phyloP scores from a whole-genome alignment of 2,113 vertebrate genomes.

The Microcebus lehilahytsara region DNA sequence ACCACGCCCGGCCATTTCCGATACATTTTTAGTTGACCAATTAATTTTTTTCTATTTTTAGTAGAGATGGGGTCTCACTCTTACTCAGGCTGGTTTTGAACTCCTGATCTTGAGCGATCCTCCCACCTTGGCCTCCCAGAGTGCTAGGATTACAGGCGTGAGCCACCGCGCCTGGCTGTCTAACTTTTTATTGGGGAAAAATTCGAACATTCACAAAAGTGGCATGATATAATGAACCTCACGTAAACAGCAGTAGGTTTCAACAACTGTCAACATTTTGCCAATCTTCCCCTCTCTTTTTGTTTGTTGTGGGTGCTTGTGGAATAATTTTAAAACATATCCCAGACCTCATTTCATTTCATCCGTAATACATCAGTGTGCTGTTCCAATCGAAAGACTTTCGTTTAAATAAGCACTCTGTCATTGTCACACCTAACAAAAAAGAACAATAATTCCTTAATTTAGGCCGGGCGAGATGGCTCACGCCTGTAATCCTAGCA shows the following conservation, averaged over 20 bases:
- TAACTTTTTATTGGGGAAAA: slow-evolving; percentile 4
- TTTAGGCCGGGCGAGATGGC: no score
- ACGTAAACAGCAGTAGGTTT: not conserved
- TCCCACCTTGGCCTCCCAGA: no score
- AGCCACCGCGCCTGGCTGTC: not conserved
- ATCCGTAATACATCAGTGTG: not conserved
- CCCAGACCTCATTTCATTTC: not conserved
- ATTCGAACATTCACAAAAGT: not conserved
- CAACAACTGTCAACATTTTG: not conserved
- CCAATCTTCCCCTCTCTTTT: not conserved
- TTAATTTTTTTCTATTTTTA: no score
- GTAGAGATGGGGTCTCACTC: no score
- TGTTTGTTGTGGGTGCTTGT: not conserved
- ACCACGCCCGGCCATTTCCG: no score
- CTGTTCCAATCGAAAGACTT: not conserved
- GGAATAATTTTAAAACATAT: not conserved
- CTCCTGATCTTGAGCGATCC: no score
- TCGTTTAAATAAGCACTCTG: not conserved
- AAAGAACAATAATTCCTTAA: not conserved
- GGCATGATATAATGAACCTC: not conserved
- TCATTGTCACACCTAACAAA: not conserved
- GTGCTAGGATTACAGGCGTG: no score
- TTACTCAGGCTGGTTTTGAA: no score
- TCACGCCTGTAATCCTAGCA: no score
- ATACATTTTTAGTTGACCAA: no score